Conservation (phyloP, 2,113 vertebrate species). For the Heterotis niloticus region DNA sequence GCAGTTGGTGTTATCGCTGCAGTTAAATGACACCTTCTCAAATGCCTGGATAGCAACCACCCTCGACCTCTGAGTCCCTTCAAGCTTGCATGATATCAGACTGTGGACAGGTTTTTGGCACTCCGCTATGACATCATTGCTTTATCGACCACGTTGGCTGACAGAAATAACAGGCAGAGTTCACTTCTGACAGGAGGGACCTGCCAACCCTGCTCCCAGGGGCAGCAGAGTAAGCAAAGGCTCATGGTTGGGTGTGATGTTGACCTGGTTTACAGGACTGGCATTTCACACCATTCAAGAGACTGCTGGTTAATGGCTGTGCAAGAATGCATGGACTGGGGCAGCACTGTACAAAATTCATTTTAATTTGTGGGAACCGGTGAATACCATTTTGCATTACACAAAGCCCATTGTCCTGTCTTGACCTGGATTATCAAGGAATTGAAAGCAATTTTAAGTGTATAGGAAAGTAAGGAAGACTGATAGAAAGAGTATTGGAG, state of each 20-base stretch:
- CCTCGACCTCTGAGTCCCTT: not conserved
- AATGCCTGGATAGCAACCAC: not conserved
- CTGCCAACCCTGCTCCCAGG: conserved; percentile 34
- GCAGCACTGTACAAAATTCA: too few species aligned
- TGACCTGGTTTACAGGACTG: not conserved
- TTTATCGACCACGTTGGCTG: conserved; percentile 11
- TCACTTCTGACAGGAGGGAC: conserved; percentile 27
- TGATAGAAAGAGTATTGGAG: too few species aligned
- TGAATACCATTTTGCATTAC: too few species aligned
- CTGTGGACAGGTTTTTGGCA: not conserved
- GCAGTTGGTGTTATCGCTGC: not conserved
- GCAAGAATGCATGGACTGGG: too few species aligned
- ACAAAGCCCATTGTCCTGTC: too few species aligned
- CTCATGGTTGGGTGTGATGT: not conserved
- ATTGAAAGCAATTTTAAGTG: too few species aligned
- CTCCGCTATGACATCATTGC: not conserved
- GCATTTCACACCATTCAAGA: conserved; percentile 39
- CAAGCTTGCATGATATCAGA: not conserved
- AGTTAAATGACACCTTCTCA: not conserved
- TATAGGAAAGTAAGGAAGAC: too few species aligned
- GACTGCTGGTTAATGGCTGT: too few species aligned
- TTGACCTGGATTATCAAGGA: too few species aligned
- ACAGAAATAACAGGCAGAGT: conserved; percentile 30
- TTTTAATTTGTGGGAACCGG: too few species aligned
- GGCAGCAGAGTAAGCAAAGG: conserved; percentile 41